Evolutionary conservation across 2,888 invertebrate genomes (phyloP).

Genomic region (Pseudeuparius sepicola): DNA sequence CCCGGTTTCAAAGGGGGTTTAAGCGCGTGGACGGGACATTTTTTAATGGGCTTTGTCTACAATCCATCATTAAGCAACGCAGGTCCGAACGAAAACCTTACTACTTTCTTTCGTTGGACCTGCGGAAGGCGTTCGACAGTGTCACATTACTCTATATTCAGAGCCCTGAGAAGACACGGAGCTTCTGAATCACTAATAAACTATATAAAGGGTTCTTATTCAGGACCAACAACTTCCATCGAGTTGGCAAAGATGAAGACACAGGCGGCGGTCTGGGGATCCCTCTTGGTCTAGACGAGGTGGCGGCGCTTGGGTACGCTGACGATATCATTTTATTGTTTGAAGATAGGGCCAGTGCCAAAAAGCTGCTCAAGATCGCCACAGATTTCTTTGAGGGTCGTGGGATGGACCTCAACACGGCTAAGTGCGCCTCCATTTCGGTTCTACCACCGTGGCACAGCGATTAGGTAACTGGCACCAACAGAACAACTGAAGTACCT

Average conservation of each 20-base stretch:
- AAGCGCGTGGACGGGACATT: no score
- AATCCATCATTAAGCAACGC: constrained; percentile 2
- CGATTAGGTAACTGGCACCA: neutral
- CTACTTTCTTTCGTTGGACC: neutral
- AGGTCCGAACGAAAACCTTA: neutral
- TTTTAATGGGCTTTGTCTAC: no score
- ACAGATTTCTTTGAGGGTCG: constrained; percentile 1
- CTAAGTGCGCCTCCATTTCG: neutral
- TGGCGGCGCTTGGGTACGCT: neutral
- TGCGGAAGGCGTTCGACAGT: constrained; percentile 2
- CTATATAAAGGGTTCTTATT: no score
- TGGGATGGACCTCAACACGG: neutral
- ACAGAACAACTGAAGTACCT: neutral
- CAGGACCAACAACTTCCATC: no score
- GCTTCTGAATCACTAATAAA: no score
- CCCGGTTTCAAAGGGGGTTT: no score
- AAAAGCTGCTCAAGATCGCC: neutral
- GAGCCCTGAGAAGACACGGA: neutral
- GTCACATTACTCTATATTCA: neutral
- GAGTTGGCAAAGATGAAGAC: no score
- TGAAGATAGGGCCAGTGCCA: neutral
- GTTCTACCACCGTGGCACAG: neutral
- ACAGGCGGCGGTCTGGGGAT: neutral
- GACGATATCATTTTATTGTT: neutral
- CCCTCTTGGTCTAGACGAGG: neutral